These are phyloP conservation scores for Hemicrepidius hirtus DNA, from an alignment of 2,888 invertebrate genomes.

Conservation along the genomic window DNA sequence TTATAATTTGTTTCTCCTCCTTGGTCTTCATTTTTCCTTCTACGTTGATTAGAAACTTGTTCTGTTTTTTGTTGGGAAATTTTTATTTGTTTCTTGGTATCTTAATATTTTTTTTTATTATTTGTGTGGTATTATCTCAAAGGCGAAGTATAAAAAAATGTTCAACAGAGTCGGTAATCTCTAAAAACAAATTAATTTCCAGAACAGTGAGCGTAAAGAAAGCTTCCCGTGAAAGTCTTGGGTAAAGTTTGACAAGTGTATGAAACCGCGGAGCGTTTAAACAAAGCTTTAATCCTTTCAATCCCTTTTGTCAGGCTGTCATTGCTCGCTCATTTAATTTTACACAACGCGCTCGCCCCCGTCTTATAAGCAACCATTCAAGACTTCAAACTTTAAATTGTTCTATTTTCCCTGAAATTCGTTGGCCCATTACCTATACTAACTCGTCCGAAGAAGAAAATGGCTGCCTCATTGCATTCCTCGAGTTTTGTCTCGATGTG, in stretches of 20 bases:
- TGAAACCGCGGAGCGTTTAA: slow-evolving; percentile 62
- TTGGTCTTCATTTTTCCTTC: too few relatives aligned
- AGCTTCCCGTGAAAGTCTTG: slow-evolving; percentile 50
- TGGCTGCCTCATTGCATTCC: slow-evolving; percentile 10
- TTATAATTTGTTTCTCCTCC: too few relatives aligned
- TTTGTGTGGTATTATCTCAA: background rate
- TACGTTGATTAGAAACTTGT: too few relatives aligned
- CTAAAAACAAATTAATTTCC: slow-evolving; percentile 50
- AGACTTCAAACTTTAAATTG: slow-evolving; percentile 51
- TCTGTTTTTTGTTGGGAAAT: too few relatives aligned
- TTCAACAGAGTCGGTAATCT: slow-evolving; percentile 41
- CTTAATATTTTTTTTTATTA: background rate
- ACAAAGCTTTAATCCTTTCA: slow-evolving; percentile 62
- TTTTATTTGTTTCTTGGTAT: too few relatives aligned
- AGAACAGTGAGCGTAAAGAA: slow-evolving; percentile 45
- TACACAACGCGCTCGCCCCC: slow-evolving; percentile 51
- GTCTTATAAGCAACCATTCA: slow-evolving; percentile 46
- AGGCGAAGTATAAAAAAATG: slow-evolving; percentile 23
- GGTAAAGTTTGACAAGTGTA: slow-evolving; percentile 61
- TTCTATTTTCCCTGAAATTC: slow-evolving; percentile 48
- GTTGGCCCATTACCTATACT: slow-evolving; percentile 39
- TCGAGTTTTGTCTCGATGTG: background rate
- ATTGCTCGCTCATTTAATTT: slow-evolving; percentile 58
- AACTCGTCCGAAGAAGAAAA: slow-evolving; percentile 10
- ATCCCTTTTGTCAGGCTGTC: slow-evolving; percentile 59